Base-by-base conservation (phyloP, 1,140 invertebrate genomes). In the Drosophila erecta region DNA sequence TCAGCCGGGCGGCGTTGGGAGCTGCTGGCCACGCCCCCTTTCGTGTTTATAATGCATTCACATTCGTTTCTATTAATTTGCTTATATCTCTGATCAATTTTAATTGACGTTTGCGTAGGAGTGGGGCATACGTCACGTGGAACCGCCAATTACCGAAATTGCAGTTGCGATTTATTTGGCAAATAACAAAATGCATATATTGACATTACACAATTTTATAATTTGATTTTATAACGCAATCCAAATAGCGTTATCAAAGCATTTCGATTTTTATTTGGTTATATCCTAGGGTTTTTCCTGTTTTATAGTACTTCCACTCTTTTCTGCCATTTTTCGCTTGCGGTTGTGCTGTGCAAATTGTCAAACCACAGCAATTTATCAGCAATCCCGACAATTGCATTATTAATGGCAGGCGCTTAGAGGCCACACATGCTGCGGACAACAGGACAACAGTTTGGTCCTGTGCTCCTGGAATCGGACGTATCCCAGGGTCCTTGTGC, bases 331-430 rank as follows among this genome's bases (percentile, higher is more conserved):
- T 62, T 71, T 71, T 47, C 33, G 41, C 58, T 50, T 87, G 79
- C 51, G 79, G 83, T 79, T 79, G 43, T 33, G 43, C 40, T 62
- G 49, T 70, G 75, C 70, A 87, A 86, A 87, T 86, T 86, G 84
- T 76, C 79, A 83, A 76, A 62, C 83, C 83, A 59, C 83, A 83
- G 81, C 72, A 87, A 87, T 86, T 86, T 86, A 86, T 87, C 81
- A 86, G 81, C 59, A 62, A 67, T 78, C 59, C 74, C 69, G 70
- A 79, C 70, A 81, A 86, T 83, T 86, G 81, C 70, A 87, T 81
- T 81, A 87, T 86, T 86, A 87, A 87, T 86, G 83, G 71, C 83
- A 86, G 61, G 73, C 72, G 73, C 61, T 78, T 86, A 76, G 79
- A 87, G 60, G 57, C 71, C 72, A 76, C 83, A 67, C 79, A 76